A percentile compares a stretch with the other conserved stretches of the same genome.
These are phyloP conservation scores for Blastomussa wellsi DNA, from an alignment of 92 coral and sea anemone genomes.

Conservation along the genomic window DNA sequence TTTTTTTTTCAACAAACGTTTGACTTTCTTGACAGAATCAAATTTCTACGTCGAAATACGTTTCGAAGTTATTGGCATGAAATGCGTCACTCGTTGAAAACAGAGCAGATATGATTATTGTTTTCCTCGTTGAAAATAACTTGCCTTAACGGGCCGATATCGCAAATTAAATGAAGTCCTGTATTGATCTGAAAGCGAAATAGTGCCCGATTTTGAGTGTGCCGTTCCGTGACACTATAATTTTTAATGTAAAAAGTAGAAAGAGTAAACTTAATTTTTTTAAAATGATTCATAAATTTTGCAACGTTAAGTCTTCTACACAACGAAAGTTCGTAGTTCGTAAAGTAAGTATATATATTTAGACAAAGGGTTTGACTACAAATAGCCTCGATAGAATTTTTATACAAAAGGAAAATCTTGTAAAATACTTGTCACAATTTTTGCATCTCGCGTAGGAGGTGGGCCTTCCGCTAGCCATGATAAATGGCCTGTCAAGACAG, in stretches of 20 bases:
- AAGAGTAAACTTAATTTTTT: conserved; percentile 12
- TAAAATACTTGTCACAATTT: neutral
- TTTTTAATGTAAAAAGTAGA: conserved; percentile 41
- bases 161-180: neutral
- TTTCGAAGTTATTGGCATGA: conserved; percentile 1
- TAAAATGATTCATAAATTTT: conserved; percentile 4
- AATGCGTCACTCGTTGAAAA: conserved; percentile 27
- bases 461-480: neutral
- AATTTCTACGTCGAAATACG: neutral
- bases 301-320: neutral
- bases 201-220: neutral
- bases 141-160: neutral
- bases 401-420: neutral
- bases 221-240: conserved; percentile 27
- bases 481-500: neutral
- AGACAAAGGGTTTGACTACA: neutral
- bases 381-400: neutral
- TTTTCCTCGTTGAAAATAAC: neutral
- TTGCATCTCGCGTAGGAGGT: neutral
- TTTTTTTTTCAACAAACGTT: conserved; percentile 4
- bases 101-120: neutral
- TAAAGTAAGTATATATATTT: neutral
- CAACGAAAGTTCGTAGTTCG: conserved; percentile 4
- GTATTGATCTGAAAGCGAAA: neutral
- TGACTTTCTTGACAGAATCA: neutral